Base-by-base conservation (phyloP, 2,797 vertebrate species). In the Okamejei kenojei region DNA sequence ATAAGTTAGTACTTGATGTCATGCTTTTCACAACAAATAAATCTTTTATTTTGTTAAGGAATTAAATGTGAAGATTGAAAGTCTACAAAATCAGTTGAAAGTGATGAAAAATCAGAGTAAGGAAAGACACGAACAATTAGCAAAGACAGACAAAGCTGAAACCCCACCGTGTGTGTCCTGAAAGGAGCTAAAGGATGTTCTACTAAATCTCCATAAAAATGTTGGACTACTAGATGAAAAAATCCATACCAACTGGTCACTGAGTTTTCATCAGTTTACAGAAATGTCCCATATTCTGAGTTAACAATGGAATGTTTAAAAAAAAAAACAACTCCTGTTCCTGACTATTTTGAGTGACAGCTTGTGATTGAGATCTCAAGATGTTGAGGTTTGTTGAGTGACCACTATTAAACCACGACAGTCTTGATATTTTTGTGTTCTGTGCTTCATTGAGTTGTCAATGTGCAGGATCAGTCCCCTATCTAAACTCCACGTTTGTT, bases 1-100 rank as follows among this genome's bases (percentile, higher is more conserved):
- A 54, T 79, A 17, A 6, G 1, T 7, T 81, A 9, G 19, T 81
- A 23, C 1, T 9, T 17, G 45, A 79, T 19, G 6, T 17, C 15
- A 32, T 79, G 78, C 35, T 38, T 7, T 54, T 23, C 7, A 81
- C 38, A 54, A 79, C 38, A 54, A 81, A 23, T 65, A 19, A 32
- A 63, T 88, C n/a, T 88, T 63, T 88, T 79, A 7, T 32, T 68
- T 88, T 65, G 58, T 86, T 61, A 32, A 88, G 61, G 84, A 65
- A 32, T 88, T 88, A 88, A 68, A 26, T 21, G 11, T 88, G 84
- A 65, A n/a, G 84, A 68, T 65, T 65, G 84, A 26, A 35, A 35
- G 1, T 1, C 58, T 88, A 15, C 84, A 88, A 32, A n/a, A 45
- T 21, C 35, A 81, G 7, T 81, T 81, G 35, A 45, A 81, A 81